Conservation (phyloP, 2,113 vertebrate species). For the Trinectes maculatus region DNA sequence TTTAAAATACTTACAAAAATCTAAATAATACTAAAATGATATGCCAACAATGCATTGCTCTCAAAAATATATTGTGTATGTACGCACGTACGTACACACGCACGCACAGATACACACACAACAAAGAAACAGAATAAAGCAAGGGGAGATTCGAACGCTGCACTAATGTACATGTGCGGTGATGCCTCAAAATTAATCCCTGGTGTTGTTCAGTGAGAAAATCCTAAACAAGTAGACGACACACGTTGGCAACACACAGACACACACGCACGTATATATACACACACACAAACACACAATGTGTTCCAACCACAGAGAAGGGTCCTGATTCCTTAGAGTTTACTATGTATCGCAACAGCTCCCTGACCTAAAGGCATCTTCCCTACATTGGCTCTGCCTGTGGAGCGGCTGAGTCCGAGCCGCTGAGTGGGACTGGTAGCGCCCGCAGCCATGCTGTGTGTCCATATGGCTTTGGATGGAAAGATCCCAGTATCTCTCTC, state of each 20-base stretch:
- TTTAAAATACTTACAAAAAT: slow-evolving; percentile 79
- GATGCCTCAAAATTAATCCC: slow-evolving; percentile 17
- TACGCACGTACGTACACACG: too few species aligned
- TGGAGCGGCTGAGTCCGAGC: slow-evolving; percentile 36
- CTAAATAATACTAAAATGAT: slow-evolving; percentile 70
- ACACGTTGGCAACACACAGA: slow-evolving; percentile 42
- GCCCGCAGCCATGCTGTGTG: slow-evolving; percentile 74
- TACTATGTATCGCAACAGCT: slow-evolving; percentile 43
- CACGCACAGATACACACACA: background rate
- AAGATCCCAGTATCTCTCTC: slow-evolving; percentile 56
- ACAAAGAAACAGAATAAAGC: slow-evolving; percentile 38
- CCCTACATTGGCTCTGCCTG: slow-evolving; percentile 44
- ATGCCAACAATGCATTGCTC: slow-evolving; percentile 53
- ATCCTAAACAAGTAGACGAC: slow-evolving; percentile 40
- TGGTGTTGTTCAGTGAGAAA: slow-evolving; percentile 27
- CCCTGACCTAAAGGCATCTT: slow-evolving; percentile 32
- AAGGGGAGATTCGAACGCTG: slow-evolving; percentile 6
- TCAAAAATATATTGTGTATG: slow-evolving; percentile 25
- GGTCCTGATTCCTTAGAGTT: slow-evolving; percentile 66
- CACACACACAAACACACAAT: slow-evolving; percentile 43
- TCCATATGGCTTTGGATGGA: slow-evolving; percentile 90
- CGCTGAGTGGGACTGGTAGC: slow-evolving; percentile 41
- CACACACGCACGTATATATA: slow-evolving; percentile 29
- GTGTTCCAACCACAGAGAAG: slow-evolving; percentile 68
- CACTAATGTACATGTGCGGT: too few species aligned